Percentiles rank a stretch among this genome's conserved stretches.
These are phyloP conservation scores for Orestias chungarensis DNA, from an alignment of 2,797 vertebrate species.

Conservation along the genomic window DNA sequence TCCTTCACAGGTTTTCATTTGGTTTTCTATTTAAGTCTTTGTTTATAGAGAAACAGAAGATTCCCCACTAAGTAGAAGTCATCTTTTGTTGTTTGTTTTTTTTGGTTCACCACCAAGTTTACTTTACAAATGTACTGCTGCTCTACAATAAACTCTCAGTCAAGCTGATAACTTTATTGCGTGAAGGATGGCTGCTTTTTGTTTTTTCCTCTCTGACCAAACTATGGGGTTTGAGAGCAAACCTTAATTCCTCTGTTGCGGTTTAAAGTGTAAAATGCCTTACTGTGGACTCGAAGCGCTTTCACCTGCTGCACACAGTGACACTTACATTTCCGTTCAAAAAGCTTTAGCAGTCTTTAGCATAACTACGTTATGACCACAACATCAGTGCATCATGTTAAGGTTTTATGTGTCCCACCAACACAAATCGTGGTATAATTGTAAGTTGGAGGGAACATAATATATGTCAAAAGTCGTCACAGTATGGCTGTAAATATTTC, in stretches of 20 bases:
- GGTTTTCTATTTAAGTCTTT: constrained; percentile 25
- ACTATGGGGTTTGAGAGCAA: constrained; percentile 12
- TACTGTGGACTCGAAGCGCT: neutral
- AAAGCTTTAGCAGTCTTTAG: neutral
- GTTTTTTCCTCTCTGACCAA: neutral
- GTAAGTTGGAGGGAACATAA: neutral
- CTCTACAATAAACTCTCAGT: constrained; percentile 13
- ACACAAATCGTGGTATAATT: neutral
- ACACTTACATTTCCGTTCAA: neutral
- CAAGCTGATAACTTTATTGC: constrained; percentile 9
- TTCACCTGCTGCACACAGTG: neutral
- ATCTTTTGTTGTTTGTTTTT: neutral
- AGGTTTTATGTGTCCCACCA: neutral
- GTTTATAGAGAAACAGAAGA: constrained; percentile 22
- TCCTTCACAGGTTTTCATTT: constrained; percentile 39
- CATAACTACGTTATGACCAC: neutral
- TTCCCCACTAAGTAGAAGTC: constrained; percentile 4
- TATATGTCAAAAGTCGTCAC: constrained; percentile 2
- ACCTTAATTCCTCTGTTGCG: constrained; percentile 7
- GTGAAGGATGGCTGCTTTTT: constrained; percentile 14
- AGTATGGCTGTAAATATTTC: neutral
- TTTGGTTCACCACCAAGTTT: neutral
- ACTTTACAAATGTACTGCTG: neutral
- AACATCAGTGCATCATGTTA: neutral
- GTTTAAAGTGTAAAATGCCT: constrained; percentile 37